Evolutionary conservation across 2,888 invertebrate species (phyloP), one percentile per base, ranked within the genome.

Genomic region (Bellardia pandia): DNA sequence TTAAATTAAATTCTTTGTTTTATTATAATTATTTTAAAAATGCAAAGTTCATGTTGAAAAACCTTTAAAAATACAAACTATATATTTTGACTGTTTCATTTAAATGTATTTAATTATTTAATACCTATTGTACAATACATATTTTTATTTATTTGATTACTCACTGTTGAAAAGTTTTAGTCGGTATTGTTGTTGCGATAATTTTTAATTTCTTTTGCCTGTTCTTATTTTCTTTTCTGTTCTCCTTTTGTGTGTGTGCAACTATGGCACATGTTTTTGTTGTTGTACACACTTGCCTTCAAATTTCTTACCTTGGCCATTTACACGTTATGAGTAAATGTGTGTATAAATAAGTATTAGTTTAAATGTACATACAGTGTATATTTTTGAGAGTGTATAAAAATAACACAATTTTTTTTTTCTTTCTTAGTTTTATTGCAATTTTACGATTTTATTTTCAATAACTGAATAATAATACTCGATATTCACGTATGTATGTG

Each of bases 261-360:
- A 68, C 56, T 64, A 64, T 62, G 60, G 69, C 69, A 79, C 71
- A 79, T 71, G 60, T 58, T 75, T 13, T 51, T 48, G 7, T 58
- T 64, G 56, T 53, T 56, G 56, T 76, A 69, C 30, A 56, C 14
- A 62, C 37, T 62, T 71, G 53, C 64, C 77, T 71, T 62, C 51
- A 77, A 51, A 75, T 80, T 62, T 80, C 71, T 72, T 64, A 80
- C 80, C 80, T 80, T 80, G 79, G 64, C 64, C 72, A 72, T 80
- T 80, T 45, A 6, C 13, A 56, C 51, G 64, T 72, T 72, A 48
- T 56, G 33, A 51, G 51, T 64, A 40, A 13, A 66, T 53, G 40
- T 51, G 37, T 16, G 8, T 60, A 48, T 7, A 37, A 4, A 16
- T n/a, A 11, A 30, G 42, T 72, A 40, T 53, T 58, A 51, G 53